phyloP scores from a whole-genome alignment of 2,113 vertebrate genomes.

The Odobenus rosmarus region DNA sequence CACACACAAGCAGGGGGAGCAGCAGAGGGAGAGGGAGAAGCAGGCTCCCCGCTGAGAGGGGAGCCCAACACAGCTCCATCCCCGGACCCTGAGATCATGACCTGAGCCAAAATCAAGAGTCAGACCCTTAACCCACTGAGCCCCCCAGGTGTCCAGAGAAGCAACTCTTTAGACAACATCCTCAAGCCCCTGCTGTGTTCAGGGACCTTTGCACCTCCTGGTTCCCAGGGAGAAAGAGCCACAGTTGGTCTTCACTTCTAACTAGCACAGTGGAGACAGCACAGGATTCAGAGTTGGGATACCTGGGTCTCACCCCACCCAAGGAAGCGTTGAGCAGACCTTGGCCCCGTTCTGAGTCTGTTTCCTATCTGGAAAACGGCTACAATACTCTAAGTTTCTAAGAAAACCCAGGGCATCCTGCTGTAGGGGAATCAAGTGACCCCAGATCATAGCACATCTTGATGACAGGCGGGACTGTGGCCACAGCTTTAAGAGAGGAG shows the following conservation, averaged over 20 bases:
- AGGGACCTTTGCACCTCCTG: not conserved
- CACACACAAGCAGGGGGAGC: not conserved
- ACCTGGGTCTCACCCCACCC: not conserved
- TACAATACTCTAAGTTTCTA: not conserved
- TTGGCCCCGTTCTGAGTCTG: not conserved
- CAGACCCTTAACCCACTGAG: not conserved
- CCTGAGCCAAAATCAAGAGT: not conserved
- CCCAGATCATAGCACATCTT: not conserved
- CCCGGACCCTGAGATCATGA: not conserved
- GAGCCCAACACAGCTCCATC: not conserved
- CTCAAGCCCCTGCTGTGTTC: fast-evolving
- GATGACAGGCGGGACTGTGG: not conserved
- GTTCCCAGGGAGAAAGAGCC: not conserved
- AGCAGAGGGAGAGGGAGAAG: not conserved
- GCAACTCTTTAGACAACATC: not conserved
- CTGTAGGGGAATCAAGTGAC: not conserved
- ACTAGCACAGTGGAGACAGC: not conserved
- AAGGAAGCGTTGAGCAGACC: not conserved
- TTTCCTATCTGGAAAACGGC: not conserved
- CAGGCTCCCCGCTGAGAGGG: not conserved
- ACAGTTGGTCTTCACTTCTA: not conserved
- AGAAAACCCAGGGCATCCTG: not conserved
- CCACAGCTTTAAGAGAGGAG: not conserved
- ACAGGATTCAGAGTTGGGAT: not conserved
- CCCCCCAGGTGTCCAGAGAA: not conserved